Evolutionary conservation across 30 jellyfish, hydroid and myxozoan genomes (phyloP).

Genomic region (Phacellophora camtschatica): DNA sequence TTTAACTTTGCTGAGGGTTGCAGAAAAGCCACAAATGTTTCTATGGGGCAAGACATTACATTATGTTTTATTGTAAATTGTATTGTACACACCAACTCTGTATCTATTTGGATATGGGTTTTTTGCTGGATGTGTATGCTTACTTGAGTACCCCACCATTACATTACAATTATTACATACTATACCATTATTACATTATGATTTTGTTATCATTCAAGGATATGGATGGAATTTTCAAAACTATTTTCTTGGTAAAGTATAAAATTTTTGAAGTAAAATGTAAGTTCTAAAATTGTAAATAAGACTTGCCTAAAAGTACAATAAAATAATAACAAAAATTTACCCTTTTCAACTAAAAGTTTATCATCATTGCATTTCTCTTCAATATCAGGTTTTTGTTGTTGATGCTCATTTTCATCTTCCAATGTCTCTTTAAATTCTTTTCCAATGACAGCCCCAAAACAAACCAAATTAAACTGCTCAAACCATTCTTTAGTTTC

Average conservation of each 20-base stretch:
- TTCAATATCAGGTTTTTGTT: background rate
- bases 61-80: too few relatives aligned
- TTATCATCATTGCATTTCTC: background rate
- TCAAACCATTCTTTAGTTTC: constrained; percentile 52
- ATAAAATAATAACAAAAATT: background rate
- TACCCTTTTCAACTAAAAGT: background rate
- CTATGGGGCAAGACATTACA: background rate
- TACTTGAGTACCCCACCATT: too few relatives aligned
- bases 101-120: background rate
- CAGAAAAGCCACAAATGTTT: constrained; percentile 16
- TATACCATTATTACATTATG: too few relatives aligned
- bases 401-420: background rate
- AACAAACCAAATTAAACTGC: constrained; percentile 32
- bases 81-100: too few relatives aligned
- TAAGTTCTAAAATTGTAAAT: too few relatives aligned
- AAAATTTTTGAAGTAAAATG: too few relatives aligned
- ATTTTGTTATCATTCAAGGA: too few relatives aligned
- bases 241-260: too few relatives aligned
- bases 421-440: background rate
- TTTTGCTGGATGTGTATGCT: too few relatives aligned
- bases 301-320: too few relatives aligned
- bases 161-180: too few relatives aligned
- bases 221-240: too few relatives aligned
- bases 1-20: constrained; percentile 68
- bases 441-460: constrained; percentile 40